Percentiles rank a stretch among this genome's conserved stretches.
These are phyloP conservation scores for Lasioglossum villosulum DNA, from an alignment of 2,888 invertebrate species.

Conservation along the genomic window DNA sequence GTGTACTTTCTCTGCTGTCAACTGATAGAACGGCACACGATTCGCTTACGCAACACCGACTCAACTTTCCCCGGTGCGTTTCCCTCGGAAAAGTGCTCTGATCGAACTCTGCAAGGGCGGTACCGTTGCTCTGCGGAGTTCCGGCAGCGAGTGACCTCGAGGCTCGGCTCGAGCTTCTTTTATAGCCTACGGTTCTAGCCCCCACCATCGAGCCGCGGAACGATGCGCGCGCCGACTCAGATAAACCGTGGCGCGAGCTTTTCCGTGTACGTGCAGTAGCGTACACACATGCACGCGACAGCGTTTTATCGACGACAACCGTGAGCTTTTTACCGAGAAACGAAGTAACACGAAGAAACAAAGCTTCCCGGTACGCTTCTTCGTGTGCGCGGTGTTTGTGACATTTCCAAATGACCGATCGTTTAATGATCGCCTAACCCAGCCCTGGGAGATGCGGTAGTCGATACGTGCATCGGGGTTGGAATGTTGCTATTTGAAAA, in stretches of 20 bases:
- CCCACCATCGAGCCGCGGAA: conserved; percentile 4
- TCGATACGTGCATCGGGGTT: not conserved
- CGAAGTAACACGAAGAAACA: conserved; percentile 23
- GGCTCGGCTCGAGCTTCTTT: conserved; percentile 25
- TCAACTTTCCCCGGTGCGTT: conserved; percentile 12
- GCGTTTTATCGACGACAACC: conserved; percentile 55
- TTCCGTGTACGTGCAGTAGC: too few relatives aligned
- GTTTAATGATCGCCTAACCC: not conserved
- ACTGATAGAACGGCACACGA: not conserved
- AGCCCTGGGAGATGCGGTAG: not conserved
- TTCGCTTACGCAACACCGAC: conserved; percentile 51
- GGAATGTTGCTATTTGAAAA: not conserved
- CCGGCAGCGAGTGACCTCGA: conserved; percentile 44
- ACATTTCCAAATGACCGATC: not conserved
- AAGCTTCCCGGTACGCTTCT: conserved; percentile 16
- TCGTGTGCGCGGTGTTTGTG: not conserved
- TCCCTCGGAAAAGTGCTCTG: not conserved
- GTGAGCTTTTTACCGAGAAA: conserved; percentile 61
- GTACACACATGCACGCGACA: not conserved
- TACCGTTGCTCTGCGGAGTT: not conserved
- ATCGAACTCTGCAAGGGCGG: not conserved
- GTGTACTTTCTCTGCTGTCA: not conserved
- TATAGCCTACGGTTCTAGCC: conserved; percentile 38
- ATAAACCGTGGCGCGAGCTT: conserved; percentile 47
- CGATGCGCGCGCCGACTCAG: conserved; percentile 65